Conservation (phyloP, 2,797 vertebrate genomes). For the Vespertilio murinus region DNA sequence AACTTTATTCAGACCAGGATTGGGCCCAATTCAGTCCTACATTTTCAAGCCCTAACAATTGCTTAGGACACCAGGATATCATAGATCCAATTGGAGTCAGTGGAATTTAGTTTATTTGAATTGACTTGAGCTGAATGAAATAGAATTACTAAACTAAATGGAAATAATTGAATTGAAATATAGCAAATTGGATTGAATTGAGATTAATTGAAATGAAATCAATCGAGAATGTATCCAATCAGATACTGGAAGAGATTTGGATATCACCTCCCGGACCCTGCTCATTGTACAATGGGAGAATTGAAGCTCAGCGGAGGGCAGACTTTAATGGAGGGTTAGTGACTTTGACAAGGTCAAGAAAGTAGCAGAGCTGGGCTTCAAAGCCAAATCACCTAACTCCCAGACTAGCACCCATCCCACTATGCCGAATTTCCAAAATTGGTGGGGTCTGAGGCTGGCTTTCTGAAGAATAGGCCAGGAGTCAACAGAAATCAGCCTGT, state of each 20-base stretch:
- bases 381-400: not conserved
- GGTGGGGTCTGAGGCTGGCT: not conserved
- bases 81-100: slow-evolving; percentile 45
- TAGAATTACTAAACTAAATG: slow-evolving; percentile 78
- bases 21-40: not conserved
- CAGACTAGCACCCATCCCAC: not conserved
- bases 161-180: slow-evolving; percentile 79
- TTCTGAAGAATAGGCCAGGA: not conserved
- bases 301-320: not conserved
- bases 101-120: slow-evolving; percentile 73
- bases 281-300: not conserved
- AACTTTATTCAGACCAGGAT: not conserved
- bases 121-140: slow-evolving; percentile 71
- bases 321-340: not conserved
- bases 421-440: not conserved
- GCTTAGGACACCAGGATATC: slow-evolving; percentile 43
- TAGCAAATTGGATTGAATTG: slow-evolving; percentile 68
- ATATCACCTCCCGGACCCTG: not conserved
- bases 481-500: not conserved
- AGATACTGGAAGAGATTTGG: slow-evolving; percentile 16
- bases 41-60: slow-evolving; percentile 29
- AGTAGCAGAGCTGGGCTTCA: not conserved
- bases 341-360: not conserved
- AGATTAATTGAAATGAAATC: slow-evolving; percentile 75
- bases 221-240: slow-evolving; percentile 61